phyloP scores from a whole-genome alignment of 1,140 invertebrate species.

The Coptotermes formosanus region DNA sequence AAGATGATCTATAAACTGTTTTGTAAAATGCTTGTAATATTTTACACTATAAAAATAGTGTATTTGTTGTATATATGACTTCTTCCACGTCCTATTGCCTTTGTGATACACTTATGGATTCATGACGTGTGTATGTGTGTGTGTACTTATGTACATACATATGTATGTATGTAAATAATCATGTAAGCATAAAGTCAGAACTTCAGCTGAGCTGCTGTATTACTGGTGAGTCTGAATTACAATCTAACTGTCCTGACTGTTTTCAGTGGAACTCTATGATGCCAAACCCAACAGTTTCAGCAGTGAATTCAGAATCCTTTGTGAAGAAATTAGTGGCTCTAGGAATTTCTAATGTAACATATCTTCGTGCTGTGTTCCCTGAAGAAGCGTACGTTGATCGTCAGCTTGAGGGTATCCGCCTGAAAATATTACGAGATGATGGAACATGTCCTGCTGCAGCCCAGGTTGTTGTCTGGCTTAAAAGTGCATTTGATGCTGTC shows the following conservation, averaged over 20 bases:
- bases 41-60: no score
- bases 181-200: no score
- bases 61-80: no score
- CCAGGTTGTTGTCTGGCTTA: slow-evolving; percentile 7
- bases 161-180: no score
- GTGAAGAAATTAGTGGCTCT: slow-evolving; percentile 24
- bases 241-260: not conserved
- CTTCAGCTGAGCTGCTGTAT: no score
- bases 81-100: no score
- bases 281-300: not conserved
- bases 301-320: not conserved
- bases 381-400: slow-evolving; percentile 18
- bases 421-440: slow-evolving; percentile 21
- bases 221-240: no score
- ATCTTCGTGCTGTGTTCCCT: not conserved
- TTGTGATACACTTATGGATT: no score
- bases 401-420: not conserved
- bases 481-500: slow-evolving; percentile 24
- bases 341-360: slow-evolving; percentile 16
- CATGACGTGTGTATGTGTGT: no score
- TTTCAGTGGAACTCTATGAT: not conserved
- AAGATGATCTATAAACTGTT: no score
- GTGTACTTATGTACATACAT: no score
- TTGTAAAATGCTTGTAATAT: no score
- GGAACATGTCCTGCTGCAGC: not conserved